Evolutionary conservation across 2,888 invertebrate genomes (phyloP), one percentile per base, ranked within the genome.

Genomic region (Blastobasis adustella): DNA sequence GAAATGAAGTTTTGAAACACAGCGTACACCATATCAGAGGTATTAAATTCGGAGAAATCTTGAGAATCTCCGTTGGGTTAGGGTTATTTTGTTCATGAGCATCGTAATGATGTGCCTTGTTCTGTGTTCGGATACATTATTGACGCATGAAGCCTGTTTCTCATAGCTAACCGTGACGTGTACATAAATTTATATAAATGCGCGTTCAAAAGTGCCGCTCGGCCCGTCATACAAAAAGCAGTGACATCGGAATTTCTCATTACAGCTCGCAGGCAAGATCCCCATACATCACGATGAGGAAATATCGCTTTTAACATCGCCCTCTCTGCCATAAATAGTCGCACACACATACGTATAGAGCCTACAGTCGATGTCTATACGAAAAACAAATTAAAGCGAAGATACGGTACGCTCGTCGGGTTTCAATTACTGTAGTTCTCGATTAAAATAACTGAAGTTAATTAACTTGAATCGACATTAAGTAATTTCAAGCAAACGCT

Each of bases 171-270:
- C 56, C 51, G 47, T 60, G 60, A 64, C 54, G 58, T 54, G 58
- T 59, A 55, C 58, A 61, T 66, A 67, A 67, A 67, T 69, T 65
- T 47, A 66, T 63, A 67, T 66, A 67, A 69, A 63, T 62, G 60
- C 55, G 56, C 61, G 67, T 67, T 75, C 64, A 73, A 78, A 80
- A 79, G 73, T 69, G 68, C 63, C 64, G 58, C 63, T 63, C 66
- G 60, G 63, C 58, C 65, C 68, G 65, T 79, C 76, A 78, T 76
- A 83, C 76, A 81, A 79, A 79, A 82, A 80, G 70, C 77, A 63
- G 77, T 80, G 84, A 84, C 85, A 83, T 73, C 69, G 84, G 85
- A 85, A 86, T 85, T 86, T 86, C 85, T 85, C 85, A 86, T 86
- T 86, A 85, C 79, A 63, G 76, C 73, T 68, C 61, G 37, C 74